Evolutionary conservation across 2,888 invertebrate species (phyloP), one percentile per base, ranked within the genome.

Genomic region (Glaucopsyche alexis): DNA sequence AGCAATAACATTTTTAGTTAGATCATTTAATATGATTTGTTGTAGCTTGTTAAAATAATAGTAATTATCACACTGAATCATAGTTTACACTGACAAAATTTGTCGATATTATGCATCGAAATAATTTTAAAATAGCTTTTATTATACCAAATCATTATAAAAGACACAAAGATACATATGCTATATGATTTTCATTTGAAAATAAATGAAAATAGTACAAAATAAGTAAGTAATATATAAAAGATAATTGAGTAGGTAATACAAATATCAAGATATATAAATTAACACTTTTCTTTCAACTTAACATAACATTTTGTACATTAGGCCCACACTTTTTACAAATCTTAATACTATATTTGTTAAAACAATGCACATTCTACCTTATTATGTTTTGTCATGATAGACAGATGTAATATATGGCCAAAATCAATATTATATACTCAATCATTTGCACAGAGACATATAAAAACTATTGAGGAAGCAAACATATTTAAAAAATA

Each of bases 231-330:
- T 60, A 73, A 70, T 49, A 71, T 47, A 74, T 49, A 69, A 60
- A 71, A 60, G 52, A 47, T n/a, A 14, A 64, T 72, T 72, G 19
- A 42, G 16, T n/a, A n/a, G n/a, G n/a, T 55, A 64, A 65, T 47
- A 47, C 29, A 72, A 49, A 60, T 72, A 72, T 19, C 64, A 72
- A 38, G 47, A 47, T 64, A 72, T 72, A 72, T 64, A 72, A 72
- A 72, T 72, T 64, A 42, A 72, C 29, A 47, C 52, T 72, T 45
- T 65, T n/a, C n/a, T 73, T 72, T 55, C 40, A 55, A 55, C 19
- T 72, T 45, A 47, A 67, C 16, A 73, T 52, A 60, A 74, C 42
- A 70, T 69, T 76, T 77, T 77, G 75, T 76, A 77, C 77, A 76
- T 75, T 76, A 72, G 73, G 74, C 72, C 70, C 74, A 77, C 69